A percentile compares a stretch with the other conserved stretches of the same genome.
Evolutionary conservation across 30 jellyfish, hydroid and myxozoan species (phyloP).

Genomic region (Pelagia noctiluca): DNA sequence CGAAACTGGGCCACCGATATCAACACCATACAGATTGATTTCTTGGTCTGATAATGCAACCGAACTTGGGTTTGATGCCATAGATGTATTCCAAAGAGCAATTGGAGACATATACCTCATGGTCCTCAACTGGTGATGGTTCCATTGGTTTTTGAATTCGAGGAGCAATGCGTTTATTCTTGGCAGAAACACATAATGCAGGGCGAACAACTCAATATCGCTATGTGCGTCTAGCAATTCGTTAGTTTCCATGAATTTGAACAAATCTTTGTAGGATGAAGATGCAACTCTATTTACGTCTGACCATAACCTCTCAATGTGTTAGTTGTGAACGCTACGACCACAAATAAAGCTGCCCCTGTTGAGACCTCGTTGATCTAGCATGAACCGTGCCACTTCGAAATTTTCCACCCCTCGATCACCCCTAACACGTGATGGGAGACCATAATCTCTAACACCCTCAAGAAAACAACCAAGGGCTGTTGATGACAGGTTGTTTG

Average conservation of each 20-base stretch:
- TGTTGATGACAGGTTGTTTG: constrained; percentile 50
- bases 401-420: constrained; percentile 60
- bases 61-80: not conserved
- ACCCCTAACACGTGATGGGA: constrained; percentile 53
- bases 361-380: constrained; percentile 11
- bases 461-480: constrained; percentile 25
- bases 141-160: constrained; percentile 45
- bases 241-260: constrained; percentile 19
- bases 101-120: constrained; percentile 21
- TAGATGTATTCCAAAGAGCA: constrained; percentile 3
- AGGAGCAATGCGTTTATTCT: constrained; percentile 19
- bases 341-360: constrained; percentile 70
- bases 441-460: constrained; percentile 43
- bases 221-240: constrained; percentile 23
- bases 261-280: constrained; percentile 15
- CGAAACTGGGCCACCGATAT: constrained; percentile 5
- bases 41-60: not conserved
- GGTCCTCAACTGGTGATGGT: constrained; percentile 33
- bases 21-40: constrained; percentile 14
- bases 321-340: constrained; percentile 52
- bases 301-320: constrained; percentile 63
- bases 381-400: constrained; percentile 55
- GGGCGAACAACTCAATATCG: constrained; percentile 26
- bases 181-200: constrained; percentile 50
- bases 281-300: constrained; percentile 52